Conservation (phyloP, 2,797 vertebrate species). For the Lepilemur septentrionalis region DNA sequence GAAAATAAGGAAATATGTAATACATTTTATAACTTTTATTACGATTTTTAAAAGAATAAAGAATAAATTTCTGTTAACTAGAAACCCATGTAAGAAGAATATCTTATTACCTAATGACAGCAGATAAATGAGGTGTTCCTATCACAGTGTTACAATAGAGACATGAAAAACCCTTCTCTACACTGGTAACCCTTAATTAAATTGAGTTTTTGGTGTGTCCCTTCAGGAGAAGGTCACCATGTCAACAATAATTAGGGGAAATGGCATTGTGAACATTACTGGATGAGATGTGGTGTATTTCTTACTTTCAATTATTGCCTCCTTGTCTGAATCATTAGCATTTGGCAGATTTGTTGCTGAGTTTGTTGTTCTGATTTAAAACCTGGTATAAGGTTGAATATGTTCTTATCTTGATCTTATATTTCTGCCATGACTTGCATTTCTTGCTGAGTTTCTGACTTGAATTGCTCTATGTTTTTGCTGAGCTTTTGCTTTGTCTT, state of each 20-base stretch:
- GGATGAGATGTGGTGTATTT: slow-evolving; percentile 40
- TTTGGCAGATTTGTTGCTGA: slow-evolving; percentile 75
- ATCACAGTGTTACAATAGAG: background rate
- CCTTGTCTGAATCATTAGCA: slow-evolving; percentile 72
- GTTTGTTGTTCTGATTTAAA: slow-evolving; percentile 72
- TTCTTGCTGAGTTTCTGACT: slow-evolving; percentile 70
- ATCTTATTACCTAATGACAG: background rate
- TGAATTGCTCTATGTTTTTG: slow-evolving; percentile 38
- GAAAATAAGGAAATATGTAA: background rate
- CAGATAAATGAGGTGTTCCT: background rate
- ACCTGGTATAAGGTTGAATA: slow-evolving; percentile 24
- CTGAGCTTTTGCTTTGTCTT: slow-evolving; percentile 62
- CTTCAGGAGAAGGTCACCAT: slow-evolving; percentile 61
- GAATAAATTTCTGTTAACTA: background rate
- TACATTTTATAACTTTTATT: background rate
- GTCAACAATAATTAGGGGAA: slow-evolving; percentile 65
- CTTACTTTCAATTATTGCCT: slow-evolving; percentile 46
- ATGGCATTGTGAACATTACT: slow-evolving; percentile 25
- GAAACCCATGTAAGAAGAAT: background rate
- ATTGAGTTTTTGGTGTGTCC: slow-evolving; percentile 26
- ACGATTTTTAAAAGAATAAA: background rate
- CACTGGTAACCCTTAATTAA: slow-evolving; percentile 40
- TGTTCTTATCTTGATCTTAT: slow-evolving; percentile 49
- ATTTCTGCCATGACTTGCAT: slow-evolving; percentile 54
- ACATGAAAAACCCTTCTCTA: background rate